These are phyloP conservation scores for Prietella phreatophila DNA, from an alignment of 2,113 vertebrate species.

Conservation along the genomic window DNA sequence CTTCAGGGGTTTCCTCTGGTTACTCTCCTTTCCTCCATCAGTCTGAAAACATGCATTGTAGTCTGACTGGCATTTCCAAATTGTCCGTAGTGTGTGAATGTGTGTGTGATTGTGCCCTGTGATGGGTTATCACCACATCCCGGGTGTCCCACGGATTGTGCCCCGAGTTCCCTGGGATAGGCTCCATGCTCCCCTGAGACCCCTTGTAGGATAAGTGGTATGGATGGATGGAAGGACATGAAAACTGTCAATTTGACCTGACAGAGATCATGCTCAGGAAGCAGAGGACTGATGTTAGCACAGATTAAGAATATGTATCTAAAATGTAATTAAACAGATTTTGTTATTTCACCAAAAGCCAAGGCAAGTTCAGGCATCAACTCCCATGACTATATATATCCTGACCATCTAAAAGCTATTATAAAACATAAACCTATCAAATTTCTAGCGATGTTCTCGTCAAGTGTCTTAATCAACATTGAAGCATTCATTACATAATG, in stretches of 20 bases:
- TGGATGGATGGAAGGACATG: background rate
- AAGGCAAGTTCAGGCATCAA: background rate
- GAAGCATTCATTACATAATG: background rate
- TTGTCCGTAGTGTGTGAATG: no score
- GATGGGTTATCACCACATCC: no score
- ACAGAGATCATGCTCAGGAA: background rate
- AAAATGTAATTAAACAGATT: background rate
- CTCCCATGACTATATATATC: background rate
- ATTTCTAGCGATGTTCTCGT: background rate
- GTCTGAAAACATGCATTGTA: no score
- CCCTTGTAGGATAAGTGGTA: no score
- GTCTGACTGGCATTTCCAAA: no score
- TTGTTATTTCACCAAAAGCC: background rate
- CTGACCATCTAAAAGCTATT: background rate
- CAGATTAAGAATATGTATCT: background rate
- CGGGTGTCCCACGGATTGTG: no score
- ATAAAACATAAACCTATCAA: background rate
- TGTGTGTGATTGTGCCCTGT: no score
- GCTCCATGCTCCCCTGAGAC: no score
- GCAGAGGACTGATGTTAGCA: background rate
- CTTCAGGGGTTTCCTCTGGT: no score
- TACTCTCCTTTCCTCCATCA: no score
- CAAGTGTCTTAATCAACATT: background rate
- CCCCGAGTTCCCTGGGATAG: no score
- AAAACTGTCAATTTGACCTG: background rate